These are phyloP conservation scores for Picathartes gymnocephalus DNA, from an alignment of 2,113 vertebrate species.

Conservation along the genomic window DNA sequence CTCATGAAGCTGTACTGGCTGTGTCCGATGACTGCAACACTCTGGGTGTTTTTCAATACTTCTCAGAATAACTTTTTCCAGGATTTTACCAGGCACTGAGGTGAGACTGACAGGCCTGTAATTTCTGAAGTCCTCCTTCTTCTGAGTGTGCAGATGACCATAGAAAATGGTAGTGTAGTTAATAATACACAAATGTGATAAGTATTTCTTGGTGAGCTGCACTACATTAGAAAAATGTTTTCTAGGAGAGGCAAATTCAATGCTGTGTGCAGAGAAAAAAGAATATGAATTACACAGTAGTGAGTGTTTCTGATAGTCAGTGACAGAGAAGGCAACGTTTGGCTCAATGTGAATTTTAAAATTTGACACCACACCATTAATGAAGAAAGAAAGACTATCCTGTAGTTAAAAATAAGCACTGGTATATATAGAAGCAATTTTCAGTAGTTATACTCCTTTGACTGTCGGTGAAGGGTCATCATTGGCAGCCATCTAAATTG, in stretches of 20 bases:
- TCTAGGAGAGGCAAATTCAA: background rate
- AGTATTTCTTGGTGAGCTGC: background rate
- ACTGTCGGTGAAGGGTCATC: background rate
- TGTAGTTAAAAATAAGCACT: background rate
- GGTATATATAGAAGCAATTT: background rate
- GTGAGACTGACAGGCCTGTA: background rate
- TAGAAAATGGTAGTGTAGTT: background rate
- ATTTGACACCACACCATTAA: background rate
- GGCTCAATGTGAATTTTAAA: background rate
- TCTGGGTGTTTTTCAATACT: background rate
- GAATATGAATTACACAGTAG: background rate
- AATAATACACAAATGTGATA: background rate
- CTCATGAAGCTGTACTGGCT: background rate
- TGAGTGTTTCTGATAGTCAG: background rate
- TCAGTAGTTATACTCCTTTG: background rate
- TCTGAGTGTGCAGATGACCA: background rate
- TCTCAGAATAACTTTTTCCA: background rate
- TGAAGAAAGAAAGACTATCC: background rate
- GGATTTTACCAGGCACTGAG: background rate
- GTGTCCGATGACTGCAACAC: rapidly evolving
- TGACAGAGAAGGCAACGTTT: background rate
- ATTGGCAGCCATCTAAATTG: background rate
- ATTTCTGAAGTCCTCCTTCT: background rate
- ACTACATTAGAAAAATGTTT: background rate
- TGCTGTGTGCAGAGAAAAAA: background rate